Evolutionary conservation across 2,113 vertebrate species (phyloP).

Genomic region (Machaerirhynchus nigripectus): DNA sequence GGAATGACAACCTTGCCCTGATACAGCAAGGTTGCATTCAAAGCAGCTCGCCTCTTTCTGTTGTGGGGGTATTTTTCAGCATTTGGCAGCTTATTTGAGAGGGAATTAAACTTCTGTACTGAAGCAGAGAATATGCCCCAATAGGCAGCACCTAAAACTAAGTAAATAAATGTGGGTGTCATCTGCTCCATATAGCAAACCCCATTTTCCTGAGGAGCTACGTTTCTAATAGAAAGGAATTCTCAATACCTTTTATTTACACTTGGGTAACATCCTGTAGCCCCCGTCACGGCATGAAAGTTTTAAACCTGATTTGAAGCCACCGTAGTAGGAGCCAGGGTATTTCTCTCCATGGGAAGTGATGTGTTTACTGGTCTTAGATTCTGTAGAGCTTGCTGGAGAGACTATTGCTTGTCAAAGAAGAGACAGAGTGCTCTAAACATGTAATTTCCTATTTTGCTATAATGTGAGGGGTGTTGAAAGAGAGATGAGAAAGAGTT

Average conservation of each 20-base stretch:
- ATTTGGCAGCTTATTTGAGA: neutral
- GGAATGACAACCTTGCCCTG: neutral
- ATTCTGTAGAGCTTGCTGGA: neutral
- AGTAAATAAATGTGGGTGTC: neutral
- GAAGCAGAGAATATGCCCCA: neutral
- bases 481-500: neutral
- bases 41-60: neutral
- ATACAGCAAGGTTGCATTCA: neutral
- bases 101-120: neutral
- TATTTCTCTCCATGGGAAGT: neutral
- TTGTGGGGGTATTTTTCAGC: neutral
- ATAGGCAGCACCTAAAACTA: neutral
- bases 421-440: neutral
- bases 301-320: neutral
- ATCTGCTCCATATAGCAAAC: neutral
- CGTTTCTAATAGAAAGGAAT: neutral
- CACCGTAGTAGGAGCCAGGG: neutral
- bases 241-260: neutral
- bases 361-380: neutral
- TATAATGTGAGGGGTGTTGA: neutral
- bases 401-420: neutral
- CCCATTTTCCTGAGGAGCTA: neutral
- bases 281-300: neutral
- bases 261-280: neutral
- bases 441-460: conserved; percentile 21